These are phyloP conservation scores for Cephus rjabovi DNA, from an alignment of 2,888 invertebrate genomes.

Conservation along the genomic window DNA sequence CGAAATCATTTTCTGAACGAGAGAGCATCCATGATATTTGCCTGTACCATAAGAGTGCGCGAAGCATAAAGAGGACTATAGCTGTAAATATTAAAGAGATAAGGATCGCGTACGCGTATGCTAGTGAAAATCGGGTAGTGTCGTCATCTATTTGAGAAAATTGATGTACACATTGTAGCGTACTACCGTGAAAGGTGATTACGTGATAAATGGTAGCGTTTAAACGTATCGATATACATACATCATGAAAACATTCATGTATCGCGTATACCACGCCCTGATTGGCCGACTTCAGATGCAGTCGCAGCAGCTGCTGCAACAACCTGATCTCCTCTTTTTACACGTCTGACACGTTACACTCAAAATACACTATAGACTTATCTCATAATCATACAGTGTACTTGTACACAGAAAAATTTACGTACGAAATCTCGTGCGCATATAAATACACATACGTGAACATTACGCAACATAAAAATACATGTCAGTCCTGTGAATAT, in stretches of 20 bases:
- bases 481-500: constrained; percentile 44
- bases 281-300: no score
- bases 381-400: not conserved
- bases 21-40: no score
- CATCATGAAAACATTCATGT: no score
- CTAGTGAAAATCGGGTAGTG: constrained; percentile 14
- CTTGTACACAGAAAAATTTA: constrained; percentile 17
- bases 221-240: constrained; percentile 35
- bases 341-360: no score
- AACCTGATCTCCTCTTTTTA: no score
- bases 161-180: constrained; percentile 44
- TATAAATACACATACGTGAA: not conserved
- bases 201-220: constrained; percentile 39
- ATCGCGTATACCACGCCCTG: no score
- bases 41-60: no score
- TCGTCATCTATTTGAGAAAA: constrained; percentile 23
- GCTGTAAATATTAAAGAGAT: constrained; percentile 37
- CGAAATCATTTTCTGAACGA: no score
- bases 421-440: not conserved
- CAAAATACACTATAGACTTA: no score
- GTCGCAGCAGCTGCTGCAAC: no score
- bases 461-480: not conserved
- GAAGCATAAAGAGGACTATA: no score
- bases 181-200: constrained; percentile 36
- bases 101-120: constrained; percentile 27